Evolutionary conservation across 1,140 invertebrate genomes (phyloP).

Genomic region (Eciton burchellii): DNA sequence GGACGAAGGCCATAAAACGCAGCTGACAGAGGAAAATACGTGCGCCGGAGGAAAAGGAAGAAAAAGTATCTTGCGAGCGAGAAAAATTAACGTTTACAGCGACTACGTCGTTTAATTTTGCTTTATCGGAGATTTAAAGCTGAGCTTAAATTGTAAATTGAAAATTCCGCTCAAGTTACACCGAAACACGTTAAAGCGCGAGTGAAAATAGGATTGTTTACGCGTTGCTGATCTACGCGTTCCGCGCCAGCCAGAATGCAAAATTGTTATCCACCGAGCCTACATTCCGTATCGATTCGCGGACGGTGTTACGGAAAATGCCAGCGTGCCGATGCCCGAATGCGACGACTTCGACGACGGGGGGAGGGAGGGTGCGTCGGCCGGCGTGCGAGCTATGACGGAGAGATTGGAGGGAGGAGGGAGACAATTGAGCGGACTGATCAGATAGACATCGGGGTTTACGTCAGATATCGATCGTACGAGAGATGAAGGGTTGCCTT

Average conservation of each 20-base stretch:
- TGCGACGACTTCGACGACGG: slow-evolving; percentile 45
- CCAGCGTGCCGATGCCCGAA: slow-evolving; percentile 49
- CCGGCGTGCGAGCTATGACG: slow-evolving; percentile 52
- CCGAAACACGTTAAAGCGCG: not conserved
- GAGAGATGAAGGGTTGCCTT: not conserved
- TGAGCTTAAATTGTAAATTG: too few species aligned
- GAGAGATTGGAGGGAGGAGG: slow-evolving; percentile 63
- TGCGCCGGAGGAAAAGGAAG: slow-evolving; percentile 2
- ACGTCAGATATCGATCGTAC: not conserved
- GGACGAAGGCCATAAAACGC: slow-evolving; percentile 37
- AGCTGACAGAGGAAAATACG: slow-evolving; percentile 35
- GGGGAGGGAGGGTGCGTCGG: slow-evolving; percentile 25
- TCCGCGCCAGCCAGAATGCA: slow-evolving; percentile 27
- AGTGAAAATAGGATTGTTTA: slow-evolving; percentile 33
- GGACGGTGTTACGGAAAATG: slow-evolving; percentile 62
- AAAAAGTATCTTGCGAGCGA: too few species aligned
- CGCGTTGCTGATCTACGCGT: slow-evolving; percentile 15
- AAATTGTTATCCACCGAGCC: slow-evolving; percentile 51
- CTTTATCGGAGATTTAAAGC: too few species aligned
- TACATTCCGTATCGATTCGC: slow-evolving; percentile 63
- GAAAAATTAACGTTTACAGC: too few species aligned
- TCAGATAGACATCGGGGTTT: not conserved
- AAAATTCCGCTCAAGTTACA: not conserved
- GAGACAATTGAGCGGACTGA: slow-evolving; percentile 14
- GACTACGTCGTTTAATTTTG: too few species aligned